Evolutionary conservation across 2,113 vertebrate species (phyloP).

Genomic region (Leuciscus idus): DNA sequence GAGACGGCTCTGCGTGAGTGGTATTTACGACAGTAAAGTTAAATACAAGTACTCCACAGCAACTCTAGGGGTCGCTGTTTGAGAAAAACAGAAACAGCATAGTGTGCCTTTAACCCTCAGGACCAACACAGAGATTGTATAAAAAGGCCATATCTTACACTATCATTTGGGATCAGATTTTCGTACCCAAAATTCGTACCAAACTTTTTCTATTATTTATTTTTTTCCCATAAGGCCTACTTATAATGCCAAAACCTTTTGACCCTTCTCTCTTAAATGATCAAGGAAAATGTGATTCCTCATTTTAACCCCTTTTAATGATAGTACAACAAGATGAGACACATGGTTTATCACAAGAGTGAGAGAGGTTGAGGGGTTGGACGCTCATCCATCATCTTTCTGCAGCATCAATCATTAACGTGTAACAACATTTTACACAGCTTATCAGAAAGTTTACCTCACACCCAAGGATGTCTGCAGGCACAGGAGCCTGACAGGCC

Average conservation of each 20-base stretch:
- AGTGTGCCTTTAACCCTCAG: no score
- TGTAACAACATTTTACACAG: constrained; percentile 77
- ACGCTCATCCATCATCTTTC: constrained; percentile 61
- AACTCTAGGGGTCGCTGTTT: no score
- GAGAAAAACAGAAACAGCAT: no score
- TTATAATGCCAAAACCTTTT: neutral
- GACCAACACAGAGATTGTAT: no score
- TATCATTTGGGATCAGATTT: no score
- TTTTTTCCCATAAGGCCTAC: no score
- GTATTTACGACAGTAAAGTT: no score
- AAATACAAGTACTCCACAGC: no score
- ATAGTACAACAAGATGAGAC: neutral
- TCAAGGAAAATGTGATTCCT: neutral
- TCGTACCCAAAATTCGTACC: no score
- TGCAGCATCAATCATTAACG: constrained; percentile 67
- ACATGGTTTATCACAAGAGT: constrained; percentile 31
- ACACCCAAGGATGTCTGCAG: constrained; percentile 67
- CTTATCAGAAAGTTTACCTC: constrained; percentile 77
- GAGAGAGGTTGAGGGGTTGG: neutral
- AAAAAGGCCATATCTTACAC: no score
- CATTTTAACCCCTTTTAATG: neutral
- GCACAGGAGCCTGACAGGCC: constrained; percentile 51
- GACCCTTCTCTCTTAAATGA: neutral
- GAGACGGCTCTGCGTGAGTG: no score
- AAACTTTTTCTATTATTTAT: no score